Percentiles rank a stretch among this genome's conserved stretches.
Evolutionary conservation across 2,888 invertebrate genomes (phyloP).

Genomic region (Zhuqinia jingwanae): DNA sequence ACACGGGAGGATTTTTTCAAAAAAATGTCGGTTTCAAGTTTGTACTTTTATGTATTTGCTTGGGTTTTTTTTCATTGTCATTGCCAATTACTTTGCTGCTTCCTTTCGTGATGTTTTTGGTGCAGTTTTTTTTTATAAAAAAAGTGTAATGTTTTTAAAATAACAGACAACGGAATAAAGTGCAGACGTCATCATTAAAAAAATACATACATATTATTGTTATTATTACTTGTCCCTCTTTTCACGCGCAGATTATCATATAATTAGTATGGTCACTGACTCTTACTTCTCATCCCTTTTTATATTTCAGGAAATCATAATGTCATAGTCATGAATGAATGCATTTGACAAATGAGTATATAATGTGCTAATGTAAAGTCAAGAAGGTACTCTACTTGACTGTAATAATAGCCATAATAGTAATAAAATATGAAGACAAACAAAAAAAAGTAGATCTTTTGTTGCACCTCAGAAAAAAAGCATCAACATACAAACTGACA

Average conservation of each 20-base stretch:
- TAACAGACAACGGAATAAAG: too few species aligned
- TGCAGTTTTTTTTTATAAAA: too few species aligned
- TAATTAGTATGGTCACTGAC: slow-evolving; percentile 41
- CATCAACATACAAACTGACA: neutral
- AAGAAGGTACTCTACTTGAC: slow-evolving; percentile 39
- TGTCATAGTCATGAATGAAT: slow-evolving; percentile 51
- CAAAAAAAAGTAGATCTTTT: neutral
- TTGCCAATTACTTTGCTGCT: slow-evolving; percentile 11
- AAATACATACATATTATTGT: too few species aligned
- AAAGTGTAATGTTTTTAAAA: too few species aligned
- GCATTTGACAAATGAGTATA: slow-evolving; percentile 60
- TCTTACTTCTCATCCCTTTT: slow-evolving; percentile 10
- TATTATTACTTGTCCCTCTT: too few species aligned
- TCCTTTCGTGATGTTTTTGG: slow-evolving; percentile 1
- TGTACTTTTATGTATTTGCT: slow-evolving; percentile 2
- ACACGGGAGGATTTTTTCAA: neutral
- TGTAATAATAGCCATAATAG: slow-evolving; percentile 10
- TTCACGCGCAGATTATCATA: slow-evolving; percentile 2
- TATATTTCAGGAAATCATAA: slow-evolving; percentile 7
- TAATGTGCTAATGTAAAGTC: slow-evolving; percentile 52
- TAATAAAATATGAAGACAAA: slow-evolving; percentile 24
- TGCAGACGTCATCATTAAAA: too few species aligned
- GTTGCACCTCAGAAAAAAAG: neutral
- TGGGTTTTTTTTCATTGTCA: slow-evolving; percentile 5
- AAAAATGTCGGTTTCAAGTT: neutral